Percentiles rank a stretch among this genome's conserved stretches.
Conservation (phyloP, 1,140 invertebrate genomes). For the Drosophila leontia region DNA sequence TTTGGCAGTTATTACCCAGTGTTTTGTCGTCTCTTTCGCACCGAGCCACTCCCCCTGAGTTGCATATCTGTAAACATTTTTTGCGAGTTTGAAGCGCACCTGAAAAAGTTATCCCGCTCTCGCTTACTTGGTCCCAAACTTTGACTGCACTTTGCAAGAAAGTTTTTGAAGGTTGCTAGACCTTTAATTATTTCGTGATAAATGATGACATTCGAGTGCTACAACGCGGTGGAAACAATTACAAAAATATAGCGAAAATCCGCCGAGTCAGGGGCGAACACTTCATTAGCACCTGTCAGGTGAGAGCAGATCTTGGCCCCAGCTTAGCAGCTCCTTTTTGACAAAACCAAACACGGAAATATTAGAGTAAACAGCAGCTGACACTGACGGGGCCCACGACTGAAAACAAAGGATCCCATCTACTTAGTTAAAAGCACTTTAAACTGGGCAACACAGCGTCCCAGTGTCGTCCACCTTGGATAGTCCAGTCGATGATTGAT, state of each 20-base stretch:
- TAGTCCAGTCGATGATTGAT: slow-evolving; percentile 74
- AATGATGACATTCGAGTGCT: slow-evolving; percentile 81
- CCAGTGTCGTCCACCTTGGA: slow-evolving; percentile 63
- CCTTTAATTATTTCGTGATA: slow-evolving; percentile 85
- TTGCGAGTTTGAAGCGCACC: slow-evolving; percentile 74
- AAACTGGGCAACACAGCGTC: slow-evolving; percentile 59
- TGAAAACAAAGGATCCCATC: slow-evolving; percentile 46
- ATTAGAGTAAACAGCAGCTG: slow-evolving; percentile 78
- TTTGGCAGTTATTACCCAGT: slow-evolving; percentile 83
- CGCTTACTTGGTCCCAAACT: slow-evolving; percentile 50
- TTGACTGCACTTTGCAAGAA: slow-evolving; percentile 51
- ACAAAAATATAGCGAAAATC: slow-evolving; percentile 54
- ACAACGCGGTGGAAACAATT: slow-evolving; percentile 35
- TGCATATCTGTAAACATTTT: slow-evolving; percentile 82
- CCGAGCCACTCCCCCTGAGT: slow-evolving; percentile 9
- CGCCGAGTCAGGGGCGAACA: slow-evolving; percentile 45
- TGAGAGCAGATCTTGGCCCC: slow-evolving; percentile 6
- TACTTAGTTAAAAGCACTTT: slow-evolving; percentile 78
- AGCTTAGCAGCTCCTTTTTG: slow-evolving; percentile 3
- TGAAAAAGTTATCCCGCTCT: slow-evolving; percentile 61
- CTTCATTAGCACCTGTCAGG: slow-evolving; percentile 80
- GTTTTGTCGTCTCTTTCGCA: slow-evolving; percentile 63
- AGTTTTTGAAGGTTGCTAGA: slow-evolving; percentile 57
- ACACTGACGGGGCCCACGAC: slow-evolving; percentile 56
- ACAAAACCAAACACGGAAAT: slow-evolving; percentile 74